Percentiles rank a stretch among this genome's conserved stretches.
phyloP scores from a whole-genome alignment of 2,797 vertebrate species.

The Sebastes trivittatus region DNA sequence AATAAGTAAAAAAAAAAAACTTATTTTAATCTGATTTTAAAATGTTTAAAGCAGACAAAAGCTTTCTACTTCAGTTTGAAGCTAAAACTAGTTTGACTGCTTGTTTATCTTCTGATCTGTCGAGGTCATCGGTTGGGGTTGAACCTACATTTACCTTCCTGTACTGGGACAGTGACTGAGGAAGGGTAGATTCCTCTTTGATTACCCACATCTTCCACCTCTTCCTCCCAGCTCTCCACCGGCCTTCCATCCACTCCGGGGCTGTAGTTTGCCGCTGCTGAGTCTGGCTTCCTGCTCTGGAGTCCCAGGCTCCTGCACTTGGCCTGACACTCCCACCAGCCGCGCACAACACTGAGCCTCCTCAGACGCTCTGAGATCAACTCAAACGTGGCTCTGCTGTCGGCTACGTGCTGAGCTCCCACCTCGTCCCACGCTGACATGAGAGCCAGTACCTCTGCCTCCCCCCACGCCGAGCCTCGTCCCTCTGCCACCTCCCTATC shows the following conservation, averaged over 20 bases:
- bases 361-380: conserved; percentile 90
- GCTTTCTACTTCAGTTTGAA: background rate
- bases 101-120: background rate
- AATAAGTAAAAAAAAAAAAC: background rate
- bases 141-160: conserved; percentile 73
- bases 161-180: conserved; percentile 61
- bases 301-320: conserved; percentile 90
- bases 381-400: conserved; percentile 90
- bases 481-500: conserved; percentile 78
- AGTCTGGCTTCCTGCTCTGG: conserved; percentile 85
- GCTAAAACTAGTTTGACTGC: background rate
- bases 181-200: conserved; percentile 58
- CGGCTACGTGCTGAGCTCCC: conserved; percentile 85
- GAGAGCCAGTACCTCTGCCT: conserved; percentile 90
- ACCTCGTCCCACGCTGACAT: conserved; percentile 90
- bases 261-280: conserved; percentile 81
- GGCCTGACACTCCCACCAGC: conserved; percentile 91
- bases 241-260: conserved; percentile 78
- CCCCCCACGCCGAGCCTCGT: conserved; percentile 82
- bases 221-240: conserved; percentile 68
- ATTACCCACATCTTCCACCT: conserved; percentile 70
- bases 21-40: background rate
- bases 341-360: conserved; percentile 87
- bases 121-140: conserved; percentile 2
- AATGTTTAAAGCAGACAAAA: background rate